phyloP scores from a whole-genome alignment of 2,113 vertebrate species.

The Oryzias curvinotus region DNA sequence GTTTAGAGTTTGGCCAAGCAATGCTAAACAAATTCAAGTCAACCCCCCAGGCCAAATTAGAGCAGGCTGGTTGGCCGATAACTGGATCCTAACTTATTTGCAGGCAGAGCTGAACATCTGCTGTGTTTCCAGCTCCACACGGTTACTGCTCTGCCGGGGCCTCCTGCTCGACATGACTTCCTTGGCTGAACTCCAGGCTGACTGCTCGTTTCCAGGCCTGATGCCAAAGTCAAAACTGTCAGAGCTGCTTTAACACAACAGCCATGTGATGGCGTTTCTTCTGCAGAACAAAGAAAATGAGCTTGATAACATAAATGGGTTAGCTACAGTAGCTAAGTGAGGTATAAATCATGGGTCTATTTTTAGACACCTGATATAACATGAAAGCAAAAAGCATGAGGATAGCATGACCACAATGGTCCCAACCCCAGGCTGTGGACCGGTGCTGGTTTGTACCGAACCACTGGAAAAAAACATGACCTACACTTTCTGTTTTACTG shows the following conservation, averaged over 20 bases:
- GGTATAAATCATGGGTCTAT: no score
- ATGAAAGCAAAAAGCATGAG: no score
- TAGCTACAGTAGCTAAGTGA: no score
- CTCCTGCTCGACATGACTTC: constrained; percentile 27
- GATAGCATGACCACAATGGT: no score
- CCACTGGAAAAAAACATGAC: no score
- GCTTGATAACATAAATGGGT: neutral
- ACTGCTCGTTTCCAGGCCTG: constrained; percentile 15
- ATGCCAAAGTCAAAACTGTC: constrained; percentile 18
- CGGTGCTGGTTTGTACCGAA: no score
- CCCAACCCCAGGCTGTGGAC: no score
- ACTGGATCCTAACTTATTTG: constrained; percentile 50
- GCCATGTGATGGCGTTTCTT: constrained; percentile 5
- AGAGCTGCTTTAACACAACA: neutral
- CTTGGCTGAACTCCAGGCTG: constrained; percentile 14
- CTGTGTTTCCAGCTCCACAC: constrained; percentile 39
- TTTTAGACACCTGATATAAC: no score
- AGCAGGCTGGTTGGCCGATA: constrained; percentile 31
- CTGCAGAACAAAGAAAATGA: constrained; percentile 2
- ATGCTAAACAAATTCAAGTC: constrained; percentile 25
- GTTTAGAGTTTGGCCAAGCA: constrained; percentile 32
- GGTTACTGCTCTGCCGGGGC: constrained; percentile 30
- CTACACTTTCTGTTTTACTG: no score
- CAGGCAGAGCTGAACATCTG: constrained; percentile 55
- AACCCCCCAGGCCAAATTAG: constrained; percentile 4